Evolutionary conservation across 2,888 invertebrate genomes (phyloP).

Genomic region (Hydriomena furcata): DNA sequence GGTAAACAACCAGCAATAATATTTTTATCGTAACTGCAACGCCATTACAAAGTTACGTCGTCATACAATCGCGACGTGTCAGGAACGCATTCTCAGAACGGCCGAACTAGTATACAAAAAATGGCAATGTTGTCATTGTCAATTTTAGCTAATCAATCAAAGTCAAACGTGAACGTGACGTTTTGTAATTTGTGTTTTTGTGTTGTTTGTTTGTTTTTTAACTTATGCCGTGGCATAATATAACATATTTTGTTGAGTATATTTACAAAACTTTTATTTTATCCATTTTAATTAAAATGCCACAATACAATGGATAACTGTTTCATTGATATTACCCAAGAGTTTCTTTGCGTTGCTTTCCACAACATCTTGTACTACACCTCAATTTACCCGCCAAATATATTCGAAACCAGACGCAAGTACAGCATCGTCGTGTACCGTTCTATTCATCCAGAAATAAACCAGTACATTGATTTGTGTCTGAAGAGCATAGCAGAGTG

Average conservation of each 20-base stretch:
- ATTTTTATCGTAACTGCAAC: too few relatives aligned
- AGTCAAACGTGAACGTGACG: constrained; percentile 5
- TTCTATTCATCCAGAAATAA: constrained; percentile 86
- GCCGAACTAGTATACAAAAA: too few relatives aligned
- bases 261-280: too few relatives aligned
- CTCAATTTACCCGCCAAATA: constrained; percentile 85
- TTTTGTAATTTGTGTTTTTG: too few relatives aligned
- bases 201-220: neutral
- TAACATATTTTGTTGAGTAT: too few relatives aligned
- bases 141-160: neutral
- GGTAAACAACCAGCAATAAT: too few relatives aligned
- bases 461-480: constrained; percentile 83
- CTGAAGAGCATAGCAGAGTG: constrained; percentile 78
- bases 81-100: too few relatives aligned
- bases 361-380: constrained; percentile 85
- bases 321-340: constrained; percentile 82
- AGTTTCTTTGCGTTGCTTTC: constrained; percentile 86
- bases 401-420: constrained; percentile 85
- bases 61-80: too few relatives aligned
- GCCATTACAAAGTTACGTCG: too few relatives aligned
- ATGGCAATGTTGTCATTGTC: neutral
- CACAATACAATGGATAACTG: constrained; percentile 65
- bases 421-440: constrained; percentile 85
- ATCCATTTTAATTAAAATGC: too few relatives aligned
- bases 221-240: too few relatives aligned